A percentile compares a stretch with the other conserved stretches of the same genome.
Evolutionary conservation across 2,888 invertebrate species (phyloP).

Genomic region (Phoronis australis): DNA sequence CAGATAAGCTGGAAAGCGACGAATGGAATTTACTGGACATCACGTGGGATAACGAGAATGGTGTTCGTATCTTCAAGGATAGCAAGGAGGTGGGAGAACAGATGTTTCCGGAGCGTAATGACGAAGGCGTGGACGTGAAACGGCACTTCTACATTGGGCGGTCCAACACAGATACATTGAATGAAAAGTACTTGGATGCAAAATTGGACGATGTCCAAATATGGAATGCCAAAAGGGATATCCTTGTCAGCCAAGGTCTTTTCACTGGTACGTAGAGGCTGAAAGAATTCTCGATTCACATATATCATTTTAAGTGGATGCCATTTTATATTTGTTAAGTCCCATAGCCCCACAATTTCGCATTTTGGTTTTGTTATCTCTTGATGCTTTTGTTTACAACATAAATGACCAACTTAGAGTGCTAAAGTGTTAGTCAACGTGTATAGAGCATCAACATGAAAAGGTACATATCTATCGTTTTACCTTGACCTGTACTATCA

Average conservation of each 20-base stretch:
- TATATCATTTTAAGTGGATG: no score
- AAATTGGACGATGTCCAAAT: constrained; percentile 32
- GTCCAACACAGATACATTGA: constrained; percentile 22
- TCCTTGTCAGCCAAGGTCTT: constrained; percentile 13
- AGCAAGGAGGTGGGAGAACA: constrained; percentile 19
- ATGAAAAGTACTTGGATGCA: constrained; percentile 27
- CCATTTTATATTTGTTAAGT: no score
- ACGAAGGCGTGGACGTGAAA: neutral
- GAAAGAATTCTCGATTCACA: no score
- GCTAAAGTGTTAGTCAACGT: no score
- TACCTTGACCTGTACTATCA: no score
- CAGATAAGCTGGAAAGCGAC: constrained; percentile 23
- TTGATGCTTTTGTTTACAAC: no score
- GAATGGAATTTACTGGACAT: constrained; percentile 38
- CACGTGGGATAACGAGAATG: constrained; percentile 37
- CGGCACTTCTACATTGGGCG: constrained; percentile 23
- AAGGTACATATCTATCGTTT: no score
- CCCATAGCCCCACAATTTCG: no score
- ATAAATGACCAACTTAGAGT: no score
- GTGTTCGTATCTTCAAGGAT: constrained; percentile 31
- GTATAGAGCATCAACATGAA: no score
- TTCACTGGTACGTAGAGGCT: no score
- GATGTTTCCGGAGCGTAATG: neutral
- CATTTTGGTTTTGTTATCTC: no score
- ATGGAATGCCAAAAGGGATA: constrained; percentile 31